phyloP scores from a whole-genome alignment of 2,797 vertebrate genomes.

The Acipenser ruthenus region DNA sequence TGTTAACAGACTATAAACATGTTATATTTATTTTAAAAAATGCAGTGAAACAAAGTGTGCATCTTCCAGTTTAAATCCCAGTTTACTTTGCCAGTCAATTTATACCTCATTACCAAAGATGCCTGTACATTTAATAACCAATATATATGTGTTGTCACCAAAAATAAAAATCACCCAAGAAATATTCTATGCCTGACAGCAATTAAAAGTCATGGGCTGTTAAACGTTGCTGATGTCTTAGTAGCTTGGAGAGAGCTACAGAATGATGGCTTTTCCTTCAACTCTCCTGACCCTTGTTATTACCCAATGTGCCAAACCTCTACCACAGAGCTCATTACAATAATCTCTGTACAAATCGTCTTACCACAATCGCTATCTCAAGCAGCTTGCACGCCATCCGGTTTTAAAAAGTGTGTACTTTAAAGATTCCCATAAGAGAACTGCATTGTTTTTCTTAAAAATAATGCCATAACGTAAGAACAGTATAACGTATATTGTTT shows the following conservation, averaged over 20 bases:
- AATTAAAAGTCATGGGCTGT: no score
- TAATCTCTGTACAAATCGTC: not conserved
- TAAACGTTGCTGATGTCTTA: not conserved
- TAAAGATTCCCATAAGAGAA: not conserved
- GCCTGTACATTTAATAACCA: no score
- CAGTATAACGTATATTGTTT: no score
- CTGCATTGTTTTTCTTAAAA: not conserved
- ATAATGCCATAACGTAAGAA: not conserved
- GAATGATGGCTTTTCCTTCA: not conserved
- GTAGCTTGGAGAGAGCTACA: not conserved
- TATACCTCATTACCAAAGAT: no score
- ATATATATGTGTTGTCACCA: no score
- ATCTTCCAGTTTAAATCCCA: no score
- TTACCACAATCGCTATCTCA: not conserved
- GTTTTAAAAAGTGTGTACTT: slow-evolving; percentile 4
- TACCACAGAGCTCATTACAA: not conserved
- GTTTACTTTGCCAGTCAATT: no score
- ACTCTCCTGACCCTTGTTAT: not conserved
- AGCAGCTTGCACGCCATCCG: not conserved
- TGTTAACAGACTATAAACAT: no score
- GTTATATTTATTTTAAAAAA: no score
- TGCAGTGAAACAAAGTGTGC: no score
- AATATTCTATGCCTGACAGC: not conserved
- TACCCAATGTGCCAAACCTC: slow-evolving; percentile 1
- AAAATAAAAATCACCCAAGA: no score